Conservation (phyloP, 2,888 invertebrate genomes). For the Hydrotaea cyrtoneurina region DNA sequence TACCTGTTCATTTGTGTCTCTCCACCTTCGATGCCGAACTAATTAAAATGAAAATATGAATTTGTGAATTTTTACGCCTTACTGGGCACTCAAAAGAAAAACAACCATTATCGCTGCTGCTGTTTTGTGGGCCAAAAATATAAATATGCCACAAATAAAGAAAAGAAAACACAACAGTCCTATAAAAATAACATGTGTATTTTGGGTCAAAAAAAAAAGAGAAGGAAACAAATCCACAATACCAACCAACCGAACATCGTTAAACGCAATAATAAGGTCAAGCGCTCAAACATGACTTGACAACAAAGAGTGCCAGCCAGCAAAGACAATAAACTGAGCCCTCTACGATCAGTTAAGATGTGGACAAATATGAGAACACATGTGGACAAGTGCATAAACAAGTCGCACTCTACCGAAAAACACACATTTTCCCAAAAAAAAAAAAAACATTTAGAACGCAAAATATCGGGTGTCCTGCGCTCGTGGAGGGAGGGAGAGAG, state of each 20-base stretch:
- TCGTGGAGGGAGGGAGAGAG: not conserved
- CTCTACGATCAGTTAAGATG: not conserved
- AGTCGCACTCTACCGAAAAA: not conserved
- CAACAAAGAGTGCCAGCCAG: conserved; percentile 38
- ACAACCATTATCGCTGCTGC: conserved; percentile 51
- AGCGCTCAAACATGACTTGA: conserved; percentile 59
- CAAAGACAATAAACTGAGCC: conserved; percentile 5
- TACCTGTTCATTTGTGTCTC: conserved; percentile 27
- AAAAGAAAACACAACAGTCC: conserved; percentile 18
- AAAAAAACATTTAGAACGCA: not conserved
- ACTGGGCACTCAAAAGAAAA: conserved; percentile 46
- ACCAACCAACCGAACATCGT: not conserved
- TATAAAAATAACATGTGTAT: conserved; percentile 56
- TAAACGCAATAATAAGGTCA: conserved; percentile 59
- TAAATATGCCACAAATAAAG: conserved; percentile 29
- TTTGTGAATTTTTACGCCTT: conserved; percentile 67
- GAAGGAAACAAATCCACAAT: conserved; percentile 4
- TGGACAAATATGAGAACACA: conserved; percentile 14
- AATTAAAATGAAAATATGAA: conserved; percentile 55
- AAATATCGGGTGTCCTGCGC: not conserved
- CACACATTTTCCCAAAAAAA: conserved; percentile 5
- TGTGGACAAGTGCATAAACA: conserved; percentile 17
- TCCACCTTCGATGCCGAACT: conserved; percentile 13
- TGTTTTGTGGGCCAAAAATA: conserved; percentile 43
- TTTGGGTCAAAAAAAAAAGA: conserved; percentile 14